phyloP scores from a whole-genome alignment of 2,113 vertebrate species.

The Grantiella picta region DNA sequence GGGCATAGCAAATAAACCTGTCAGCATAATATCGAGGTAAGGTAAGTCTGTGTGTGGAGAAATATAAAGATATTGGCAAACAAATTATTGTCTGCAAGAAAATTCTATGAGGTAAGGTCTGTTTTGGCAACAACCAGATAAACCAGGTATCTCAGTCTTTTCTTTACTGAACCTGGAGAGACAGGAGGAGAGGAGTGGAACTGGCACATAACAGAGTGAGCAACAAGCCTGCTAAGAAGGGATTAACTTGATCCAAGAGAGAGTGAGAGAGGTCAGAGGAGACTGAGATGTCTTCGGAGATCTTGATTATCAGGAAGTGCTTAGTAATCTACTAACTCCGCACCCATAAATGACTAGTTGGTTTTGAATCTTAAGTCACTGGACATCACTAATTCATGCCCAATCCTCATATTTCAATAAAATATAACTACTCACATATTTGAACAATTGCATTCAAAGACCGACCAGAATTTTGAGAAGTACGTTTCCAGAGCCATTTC shows the following conservation, averaged over 20 bases:
- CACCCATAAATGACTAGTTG: neutral
- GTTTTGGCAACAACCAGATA: conserved; percentile 34
- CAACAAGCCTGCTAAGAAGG: neutral
- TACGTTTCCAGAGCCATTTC: neutral
- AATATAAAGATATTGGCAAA: neutral
- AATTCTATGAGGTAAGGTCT: conserved; percentile 45
- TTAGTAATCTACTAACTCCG: neutral
- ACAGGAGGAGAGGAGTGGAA: conserved; percentile 24
- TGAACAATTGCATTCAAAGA: neutral
- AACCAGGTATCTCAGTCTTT: neutral
- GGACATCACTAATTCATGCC: neutral
- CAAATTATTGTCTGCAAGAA: neutral
- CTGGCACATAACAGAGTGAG: neutral
- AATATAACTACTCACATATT: neutral
- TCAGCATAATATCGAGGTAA: neutral
- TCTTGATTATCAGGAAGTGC: neutral
- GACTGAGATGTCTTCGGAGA: neutral
- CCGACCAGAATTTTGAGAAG: neutral
- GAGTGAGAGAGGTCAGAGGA: neutral
- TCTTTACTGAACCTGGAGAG: conserved; percentile 28
- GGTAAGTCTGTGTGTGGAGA: neutral
- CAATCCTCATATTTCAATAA: neutral
- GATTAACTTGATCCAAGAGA: neutral
- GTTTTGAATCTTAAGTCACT: neutral
- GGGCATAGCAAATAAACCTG: neutral